Base-by-base conservation (phyloP, 2,113 vertebrate species). In the Saccopteryx leptura region DNA sequence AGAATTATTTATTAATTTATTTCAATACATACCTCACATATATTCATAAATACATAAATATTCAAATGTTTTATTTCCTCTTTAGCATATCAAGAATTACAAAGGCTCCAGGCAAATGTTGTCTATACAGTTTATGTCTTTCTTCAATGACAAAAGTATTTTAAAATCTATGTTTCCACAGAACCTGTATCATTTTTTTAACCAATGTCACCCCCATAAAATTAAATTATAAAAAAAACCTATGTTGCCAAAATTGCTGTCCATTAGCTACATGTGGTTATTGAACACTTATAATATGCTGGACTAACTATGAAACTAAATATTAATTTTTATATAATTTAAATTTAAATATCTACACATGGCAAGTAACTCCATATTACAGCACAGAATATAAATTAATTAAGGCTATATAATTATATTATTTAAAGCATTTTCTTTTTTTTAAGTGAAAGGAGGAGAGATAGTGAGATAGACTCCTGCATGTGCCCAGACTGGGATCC, bases 301-400 rank as follows among this genome's bases (percentile, higher is more conserved):
- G 54, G 31, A 79, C 18, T 21, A 72, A 95, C 2, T 85, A 28
- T 84, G 12, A 1, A 56, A 39, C 56, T 50, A 65, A 65, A 48
- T 78, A 72, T 83, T 23, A 72, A 78, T 58, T 90, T 72, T 84
- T 89, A 19, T 72, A 7, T 84, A 79, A 85, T 66, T 58, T 82
- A 52, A 82, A 33, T 66, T 82, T 75, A 92, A 95, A 54, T 83
- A 86, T n/a, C 39, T 39, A 56, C 19, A 94, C 7, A 83, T 56
- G 10, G 4, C 48, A 11, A 21, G 39, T 75, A 61, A 26, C 61
- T 71, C 71, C 31, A 48, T 82, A 63, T 63, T 46, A 91, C 1
- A 92, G 15, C 8, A 39, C 23, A 65, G 15, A 66, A 81, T 28
- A 33, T 26, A 48, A 61, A 33, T 78, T 66, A 52, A 50, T 46